Conservation (phyloP, 2,113 vertebrate genomes). For the Prinia subflava region DNA sequence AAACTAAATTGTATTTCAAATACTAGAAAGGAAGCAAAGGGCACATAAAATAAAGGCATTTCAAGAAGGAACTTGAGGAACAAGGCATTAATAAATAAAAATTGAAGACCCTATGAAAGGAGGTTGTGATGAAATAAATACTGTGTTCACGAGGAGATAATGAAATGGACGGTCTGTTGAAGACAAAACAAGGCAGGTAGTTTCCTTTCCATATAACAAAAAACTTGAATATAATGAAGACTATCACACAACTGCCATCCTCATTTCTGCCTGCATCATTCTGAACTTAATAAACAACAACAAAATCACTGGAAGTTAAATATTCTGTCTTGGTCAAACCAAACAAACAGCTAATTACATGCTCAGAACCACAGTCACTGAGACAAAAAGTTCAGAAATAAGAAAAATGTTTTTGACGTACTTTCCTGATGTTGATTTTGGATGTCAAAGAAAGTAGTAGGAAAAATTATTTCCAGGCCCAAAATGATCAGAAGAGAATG, state of each 20-base stretch:
- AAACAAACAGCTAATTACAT: neutral
- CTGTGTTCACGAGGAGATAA: neutral
- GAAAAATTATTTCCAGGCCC: neutral
- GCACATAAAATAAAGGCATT: neutral
- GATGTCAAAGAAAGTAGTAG: neutral
- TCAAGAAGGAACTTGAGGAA: neutral
- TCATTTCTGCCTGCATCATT: neutral
- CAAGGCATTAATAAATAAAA: neutral
- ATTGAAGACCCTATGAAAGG: neutral
- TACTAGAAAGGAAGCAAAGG: neutral
- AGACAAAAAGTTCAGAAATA: neutral
- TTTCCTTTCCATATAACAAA: neutral
- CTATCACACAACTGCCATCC: neutral
- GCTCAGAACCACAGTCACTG: neutral
- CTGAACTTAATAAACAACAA: neutral
- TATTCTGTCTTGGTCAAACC: neutral
- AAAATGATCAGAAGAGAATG: neutral
- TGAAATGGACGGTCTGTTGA: neutral
- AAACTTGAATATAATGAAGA: neutral
- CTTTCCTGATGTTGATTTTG: slow-evolving; percentile 5
- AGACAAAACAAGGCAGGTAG: neutral
- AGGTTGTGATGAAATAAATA: neutral
- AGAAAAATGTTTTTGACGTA: neutral
- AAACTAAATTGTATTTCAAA: neutral
- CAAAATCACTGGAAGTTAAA: neutral